These are phyloP conservation scores for Oegoconia quadripuncta DNA, from an alignment of 2,888 invertebrate species.

Conservation along the genomic window DNA sequence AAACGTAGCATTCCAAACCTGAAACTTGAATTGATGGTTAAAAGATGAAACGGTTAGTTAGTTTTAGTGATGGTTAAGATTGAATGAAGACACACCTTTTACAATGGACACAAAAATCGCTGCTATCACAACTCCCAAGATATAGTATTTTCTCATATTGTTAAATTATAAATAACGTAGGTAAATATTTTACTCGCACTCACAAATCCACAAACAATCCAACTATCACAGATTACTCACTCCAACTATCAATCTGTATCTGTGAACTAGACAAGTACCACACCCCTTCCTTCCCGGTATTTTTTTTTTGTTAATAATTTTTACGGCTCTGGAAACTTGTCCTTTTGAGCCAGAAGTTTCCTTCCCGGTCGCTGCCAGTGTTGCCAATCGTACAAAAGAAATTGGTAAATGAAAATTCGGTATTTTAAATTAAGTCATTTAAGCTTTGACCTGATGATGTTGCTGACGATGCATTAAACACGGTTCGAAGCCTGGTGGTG, in stretches of 20 bases:
- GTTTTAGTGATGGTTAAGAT: too few relatives aligned
- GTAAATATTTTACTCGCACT: background rate
- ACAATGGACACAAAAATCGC: conserved; percentile 1
- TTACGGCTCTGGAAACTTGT: too few relatives aligned
- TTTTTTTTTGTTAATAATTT: too few relatives aligned
- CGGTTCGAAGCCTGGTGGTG: conserved; percentile 27
- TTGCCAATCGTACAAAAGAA: too few relatives aligned
- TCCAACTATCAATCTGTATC: background rate
- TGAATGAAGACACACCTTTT: conserved; percentile 5
- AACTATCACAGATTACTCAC: background rate
- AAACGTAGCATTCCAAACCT: conserved; percentile 96
- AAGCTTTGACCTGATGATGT: conserved; percentile 23
- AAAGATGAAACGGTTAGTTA: too few relatives aligned
- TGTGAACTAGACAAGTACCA: too few relatives aligned
- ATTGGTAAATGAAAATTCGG: too few relatives aligned
- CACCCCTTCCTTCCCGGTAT: too few relatives aligned
- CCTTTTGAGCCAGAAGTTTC: too few relatives aligned
- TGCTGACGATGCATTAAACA: conserved; percentile 27
- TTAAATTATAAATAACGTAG: background rate
- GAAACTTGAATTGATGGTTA: conserved; percentile 70
- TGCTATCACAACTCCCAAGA: conserved; percentile 1
- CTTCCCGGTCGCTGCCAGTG: too few relatives aligned
- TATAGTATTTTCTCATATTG: conserved; percentile 8
- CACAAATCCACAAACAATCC: background rate
- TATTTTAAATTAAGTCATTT: conserved; percentile 26